Base-by-base conservation (phyloP, 2,888 invertebrate species). In the Cosmia pyralina region DNA sequence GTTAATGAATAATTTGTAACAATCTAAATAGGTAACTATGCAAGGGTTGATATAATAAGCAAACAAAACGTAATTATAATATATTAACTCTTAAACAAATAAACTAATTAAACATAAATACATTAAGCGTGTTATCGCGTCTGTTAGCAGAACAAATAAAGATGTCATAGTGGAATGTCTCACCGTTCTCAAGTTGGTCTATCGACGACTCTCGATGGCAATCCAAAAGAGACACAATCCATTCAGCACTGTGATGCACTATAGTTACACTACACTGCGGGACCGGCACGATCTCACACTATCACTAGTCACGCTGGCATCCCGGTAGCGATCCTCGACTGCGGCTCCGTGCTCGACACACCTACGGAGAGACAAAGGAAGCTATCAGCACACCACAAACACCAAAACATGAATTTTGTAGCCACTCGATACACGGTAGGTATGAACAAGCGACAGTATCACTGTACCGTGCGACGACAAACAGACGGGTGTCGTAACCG, bases 171-270 rank as follows among this genome's bases (percentile, higher is more conserved):
- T 81, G 66, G 44, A 68, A 79, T 75, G 83, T 88, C 95, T 94
- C 85, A 96, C 96, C 96, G 95, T 95, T 95, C 95, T 94, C 94
- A 93, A 94, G 91, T 94, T 91, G 93, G 88, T 94, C 93, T 94
- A 93, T 89, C 90, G 95, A 93, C 91, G 95, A 96, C 92, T 93
- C 92, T 93, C 93, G 93, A 90, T 93, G 93, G 93, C 94, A 96
- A 96, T 96, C 96, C 96, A 94, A 95, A 92, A 90, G 87, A 91
- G 89, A 92, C 95, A 95, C 96, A 96, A 96, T 95, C 93, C 95
- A 95, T 94, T 90, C 94, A 96, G 90, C 95, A 96, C 96, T 90
- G 89, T 88, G 87, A 87, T 88, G 92, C 95, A 95, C 95, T 95
- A 91, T 93, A 92, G 93, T 92, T 92, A 93, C 96, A 96, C 95